These are phyloP conservation scores for Toxotes chatareus DNA, from an alignment of 2,113 vertebrate genomes.

Conservation along the genomic window DNA sequence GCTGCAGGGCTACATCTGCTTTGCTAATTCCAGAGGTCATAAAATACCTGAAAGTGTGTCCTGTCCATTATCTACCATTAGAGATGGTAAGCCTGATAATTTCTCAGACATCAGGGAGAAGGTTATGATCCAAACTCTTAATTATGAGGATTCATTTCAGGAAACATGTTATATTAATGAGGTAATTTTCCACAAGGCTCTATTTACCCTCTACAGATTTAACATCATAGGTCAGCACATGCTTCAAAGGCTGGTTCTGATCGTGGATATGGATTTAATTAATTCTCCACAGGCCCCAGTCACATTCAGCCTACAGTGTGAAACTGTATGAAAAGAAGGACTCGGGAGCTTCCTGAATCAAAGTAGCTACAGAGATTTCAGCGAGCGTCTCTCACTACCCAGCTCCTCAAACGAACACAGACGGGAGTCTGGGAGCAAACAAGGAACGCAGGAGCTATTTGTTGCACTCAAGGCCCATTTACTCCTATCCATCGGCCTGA, in stretches of 20 bases:
- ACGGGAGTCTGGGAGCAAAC: conserved; percentile 5
- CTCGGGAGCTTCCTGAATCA: background rate
- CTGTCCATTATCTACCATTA: background rate
- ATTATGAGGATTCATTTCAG: conserved; percentile 27
- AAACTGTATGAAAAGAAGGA: background rate
- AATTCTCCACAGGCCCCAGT: conserved; percentile 9
- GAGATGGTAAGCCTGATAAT: background rate
- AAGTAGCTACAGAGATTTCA: conserved; percentile 1
- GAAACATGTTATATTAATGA: conserved; percentile 26
- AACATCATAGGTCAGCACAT: conserved; percentile 6
- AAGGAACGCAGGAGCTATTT: background rate
- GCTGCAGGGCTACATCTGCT: background rate
- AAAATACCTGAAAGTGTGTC: background rate
- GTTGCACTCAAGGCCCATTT: conserved; percentile 2
- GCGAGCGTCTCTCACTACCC: background rate
- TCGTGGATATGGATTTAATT: conserved; percentile 11
- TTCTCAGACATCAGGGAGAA: background rate
- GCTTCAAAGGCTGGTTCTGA: conserved; percentile 6
- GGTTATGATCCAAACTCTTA: conserved; percentile 5
- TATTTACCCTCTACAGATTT: conserved; percentile 28
- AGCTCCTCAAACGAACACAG: conserved; percentile 2
- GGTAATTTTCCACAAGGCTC: conserved; percentile 22
- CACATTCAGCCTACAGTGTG: background rate
- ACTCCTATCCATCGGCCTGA: conserved; percentile 3
- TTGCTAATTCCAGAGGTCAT: background rate